Evolutionary conservation across 1,140 invertebrate genomes (phyloP).

Genomic region (Drosophila neocordata): DNA sequence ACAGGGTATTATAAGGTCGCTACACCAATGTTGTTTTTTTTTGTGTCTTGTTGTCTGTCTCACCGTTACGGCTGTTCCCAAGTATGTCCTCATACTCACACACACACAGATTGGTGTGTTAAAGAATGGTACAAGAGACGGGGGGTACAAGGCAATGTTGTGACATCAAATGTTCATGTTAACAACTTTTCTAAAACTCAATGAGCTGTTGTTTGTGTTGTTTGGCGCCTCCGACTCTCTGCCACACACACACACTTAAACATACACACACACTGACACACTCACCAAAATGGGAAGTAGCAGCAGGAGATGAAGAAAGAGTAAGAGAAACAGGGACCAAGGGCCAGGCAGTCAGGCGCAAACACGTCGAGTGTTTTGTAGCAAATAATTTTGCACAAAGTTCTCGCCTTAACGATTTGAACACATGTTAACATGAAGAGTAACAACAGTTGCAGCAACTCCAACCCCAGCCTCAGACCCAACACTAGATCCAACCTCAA

Average conservation of each 20-base stretch:
- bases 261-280: neutral
- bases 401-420: slow-evolving; percentile 80
- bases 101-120: slow-evolving; percentile 13
- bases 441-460: slow-evolving; percentile 66
- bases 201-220: slow-evolving; percentile 80
- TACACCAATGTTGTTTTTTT: slow-evolving; percentile 24
- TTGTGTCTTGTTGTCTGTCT: neutral
- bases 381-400: slow-evolving; percentile 81
- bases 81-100: slow-evolving; percentile 40
- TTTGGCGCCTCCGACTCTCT: slow-evolving; percentile 38
- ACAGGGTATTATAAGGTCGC: neutral
- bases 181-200: slow-evolving; percentile 81
- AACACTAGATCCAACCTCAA: neutral
- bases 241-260: neutral
- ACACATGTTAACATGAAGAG: slow-evolving; percentile 78
- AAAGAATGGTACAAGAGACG: neutral
- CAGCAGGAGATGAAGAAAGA: neutral
- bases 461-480: slow-evolving; percentile 8
- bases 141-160: slow-evolving; percentile 53
- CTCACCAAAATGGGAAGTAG: neutral
- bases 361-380: slow-evolving; percentile 78
- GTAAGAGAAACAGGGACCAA: neutral
- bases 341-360: slow-evolving; percentile 55
- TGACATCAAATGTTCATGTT: slow-evolving; percentile 81
- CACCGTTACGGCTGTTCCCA: slow-evolving; percentile 36